phyloP scores from a whole-genome alignment of 2,888 invertebrate genomes.

The Aethes cnicana region DNA sequence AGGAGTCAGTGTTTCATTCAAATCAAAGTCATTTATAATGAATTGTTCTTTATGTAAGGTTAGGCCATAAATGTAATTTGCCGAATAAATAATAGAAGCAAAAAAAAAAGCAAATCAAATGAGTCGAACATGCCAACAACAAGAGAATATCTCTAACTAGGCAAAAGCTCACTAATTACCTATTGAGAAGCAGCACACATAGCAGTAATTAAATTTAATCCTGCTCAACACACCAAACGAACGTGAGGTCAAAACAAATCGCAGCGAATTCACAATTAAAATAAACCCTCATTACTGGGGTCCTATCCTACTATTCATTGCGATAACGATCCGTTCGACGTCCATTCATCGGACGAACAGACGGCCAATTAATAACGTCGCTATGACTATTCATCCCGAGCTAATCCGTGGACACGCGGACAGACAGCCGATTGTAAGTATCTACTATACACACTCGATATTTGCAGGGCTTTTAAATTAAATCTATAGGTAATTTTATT shows the following conservation, averaged over 20 bases:
- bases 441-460: neutral
- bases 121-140: no score
- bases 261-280: constrained; percentile 12
- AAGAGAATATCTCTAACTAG: no score
- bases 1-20: no score
- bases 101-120: no score
- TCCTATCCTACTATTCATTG: constrained; percentile 23
- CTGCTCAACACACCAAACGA: neutral
- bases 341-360: constrained; percentile 13
- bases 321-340: constrained; percentile 23
- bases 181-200: no score
- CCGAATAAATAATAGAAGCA: no score
- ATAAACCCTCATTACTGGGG: constrained; percentile 16
- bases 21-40: no score
- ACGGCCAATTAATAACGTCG: constrained; percentile 18
- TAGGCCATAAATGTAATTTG: no score
- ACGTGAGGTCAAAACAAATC: constrained; percentile 3
- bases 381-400: constrained; percentile 18
- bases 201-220: neutral
- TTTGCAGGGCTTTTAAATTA: no score
- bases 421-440: neutral
- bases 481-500: no score
- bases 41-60: no score
- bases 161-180: no score
- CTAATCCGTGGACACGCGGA: constrained; percentile 11